Evolutionary conservation across 2,888 invertebrate genomes (phyloP), one percentile per base, ranked within the genome.

Genomic region (Nemotelus nigrinus): DNA sequence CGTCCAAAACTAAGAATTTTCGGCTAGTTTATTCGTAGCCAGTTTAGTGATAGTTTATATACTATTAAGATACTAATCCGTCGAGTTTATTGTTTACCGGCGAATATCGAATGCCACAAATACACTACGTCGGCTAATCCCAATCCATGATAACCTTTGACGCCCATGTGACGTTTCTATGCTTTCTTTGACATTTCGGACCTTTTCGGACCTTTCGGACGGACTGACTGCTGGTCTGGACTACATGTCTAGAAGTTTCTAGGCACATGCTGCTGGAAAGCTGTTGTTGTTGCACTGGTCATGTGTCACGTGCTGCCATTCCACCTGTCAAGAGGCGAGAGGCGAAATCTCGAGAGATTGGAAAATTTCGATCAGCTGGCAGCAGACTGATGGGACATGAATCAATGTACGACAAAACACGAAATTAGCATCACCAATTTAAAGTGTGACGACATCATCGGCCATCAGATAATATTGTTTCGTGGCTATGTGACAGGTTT

Each of bases 381-480:
- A 10, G 43, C 41, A 39, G 5, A 63, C 43, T 43, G 63, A 63
- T 63, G 5, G 3, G 10, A 57, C 43, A 70, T 70, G 70, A 70
- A 8, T 55, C 41, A 43, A 41, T 82, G 82, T 78, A 76, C 79
- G 78, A 79, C 78, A 79, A 79, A 79, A 63, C 83, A 83, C 78
- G 60, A 78, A 7, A 82, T 84, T 77, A 82, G 83, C 80, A 79
- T 86, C 64, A 82, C 81, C 55, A 84, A 84, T 81, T 80, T 86
- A n/a, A 78, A 80, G 72, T 82, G 84, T 10, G 82, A 82, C 75
- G 84, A 84, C 57, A 77, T 81, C 67, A 82, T 87, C 77, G 80
- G 82, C 39, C 85, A 87, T 78, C 82, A 84, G 74, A 79, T 87
- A 25, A 70, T 87, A 50, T 79, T 87, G 57, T 81, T 87, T 39